Conservation (phyloP, 2,888 invertebrate species). For the Brachypalpus laphriformis region DNA sequence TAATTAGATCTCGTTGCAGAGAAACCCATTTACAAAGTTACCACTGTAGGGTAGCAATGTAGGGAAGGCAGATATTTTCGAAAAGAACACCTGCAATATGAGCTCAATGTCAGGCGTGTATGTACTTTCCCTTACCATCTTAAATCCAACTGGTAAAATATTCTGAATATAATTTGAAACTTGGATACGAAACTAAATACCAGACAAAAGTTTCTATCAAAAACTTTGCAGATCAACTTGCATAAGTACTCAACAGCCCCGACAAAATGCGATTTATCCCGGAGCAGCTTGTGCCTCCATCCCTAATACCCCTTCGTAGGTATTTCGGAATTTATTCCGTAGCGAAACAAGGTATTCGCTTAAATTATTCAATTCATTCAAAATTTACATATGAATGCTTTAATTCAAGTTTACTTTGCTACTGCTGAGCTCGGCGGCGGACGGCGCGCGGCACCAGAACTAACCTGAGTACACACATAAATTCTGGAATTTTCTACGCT, state of each 20-base stretch:
- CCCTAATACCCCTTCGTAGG: neutral
- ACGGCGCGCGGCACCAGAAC: slow-evolving; percentile 20
- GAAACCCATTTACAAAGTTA: neutral
- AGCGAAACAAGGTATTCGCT: slow-evolving; percentile 57
- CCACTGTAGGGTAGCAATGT: neutral
- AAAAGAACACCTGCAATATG: slow-evolving; percentile 38
- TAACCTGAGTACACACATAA: slow-evolving; percentile 49
- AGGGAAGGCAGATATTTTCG: slow-evolving; percentile 10
- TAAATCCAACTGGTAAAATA: slow-evolving; percentile 9
- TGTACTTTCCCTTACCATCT: neutral
- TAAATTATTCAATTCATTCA: slow-evolving; percentile 70
- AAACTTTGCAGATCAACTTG: slow-evolving; percentile 66
- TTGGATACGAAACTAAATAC: slow-evolving; percentile 50
- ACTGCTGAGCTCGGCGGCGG: neutral
- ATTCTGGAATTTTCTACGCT: slow-evolving; percentile 67
- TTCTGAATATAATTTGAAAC: slow-evolving; percentile 54
- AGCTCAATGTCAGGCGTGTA: slow-evolving; percentile 8
- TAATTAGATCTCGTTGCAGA: slow-evolving; percentile 19
- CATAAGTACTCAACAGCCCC: slow-evolving; percentile 49
- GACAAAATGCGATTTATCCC: slow-evolving; percentile 40
- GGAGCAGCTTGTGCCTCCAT: neutral
- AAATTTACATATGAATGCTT: slow-evolving; percentile 72
- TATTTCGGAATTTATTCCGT: slow-evolving; percentile 47
- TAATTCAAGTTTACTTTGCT: slow-evolving; percentile 50
- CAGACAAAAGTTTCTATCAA: slow-evolving; percentile 64